Percentiles rank a stretch among this genome's conserved stretches.
Evolutionary conservation across 2,113 vertebrate species (phyloP).

Genomic region (Peromyscus polionotus): DNA sequence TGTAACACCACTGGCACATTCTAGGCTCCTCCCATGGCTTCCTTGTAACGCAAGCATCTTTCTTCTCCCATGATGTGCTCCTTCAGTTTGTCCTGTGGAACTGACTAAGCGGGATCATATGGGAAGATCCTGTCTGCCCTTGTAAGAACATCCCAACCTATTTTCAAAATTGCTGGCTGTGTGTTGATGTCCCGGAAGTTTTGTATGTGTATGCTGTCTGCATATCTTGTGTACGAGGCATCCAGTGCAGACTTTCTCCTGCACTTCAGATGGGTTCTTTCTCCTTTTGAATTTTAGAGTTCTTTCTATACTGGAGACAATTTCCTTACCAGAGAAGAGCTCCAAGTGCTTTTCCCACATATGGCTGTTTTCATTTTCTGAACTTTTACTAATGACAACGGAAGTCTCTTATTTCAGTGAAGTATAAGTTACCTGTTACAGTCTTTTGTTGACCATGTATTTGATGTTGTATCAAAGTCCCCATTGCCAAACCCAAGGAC

Average conservation of each 20-base stretch:
- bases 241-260: neutral
- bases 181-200: neutral
- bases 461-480: neutral
- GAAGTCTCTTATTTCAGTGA: neutral
- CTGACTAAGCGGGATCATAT: neutral
- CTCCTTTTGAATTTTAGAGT: neutral
- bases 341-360: neutral
- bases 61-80: neutral
- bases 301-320: neutral
- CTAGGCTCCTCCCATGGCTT: neutral
- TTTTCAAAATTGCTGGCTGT: rapidly evolving
- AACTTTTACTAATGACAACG: neutral
- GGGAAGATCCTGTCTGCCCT: rapidly evolving
- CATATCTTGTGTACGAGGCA: neutral
- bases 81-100: neutral
- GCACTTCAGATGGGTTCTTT: neutral
- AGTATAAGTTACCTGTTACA: neutral
- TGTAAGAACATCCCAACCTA: neutral
- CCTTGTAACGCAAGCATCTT: neutral
- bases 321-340: neutral
- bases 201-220: neutral
- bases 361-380: neutral
- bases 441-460: neutral
- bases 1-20: too few species aligned
- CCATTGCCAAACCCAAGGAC: neutral